Evolutionary conservation across 2,888 invertebrate species (phyloP).

Genomic region (Lithophane semibrunnea): DNA sequence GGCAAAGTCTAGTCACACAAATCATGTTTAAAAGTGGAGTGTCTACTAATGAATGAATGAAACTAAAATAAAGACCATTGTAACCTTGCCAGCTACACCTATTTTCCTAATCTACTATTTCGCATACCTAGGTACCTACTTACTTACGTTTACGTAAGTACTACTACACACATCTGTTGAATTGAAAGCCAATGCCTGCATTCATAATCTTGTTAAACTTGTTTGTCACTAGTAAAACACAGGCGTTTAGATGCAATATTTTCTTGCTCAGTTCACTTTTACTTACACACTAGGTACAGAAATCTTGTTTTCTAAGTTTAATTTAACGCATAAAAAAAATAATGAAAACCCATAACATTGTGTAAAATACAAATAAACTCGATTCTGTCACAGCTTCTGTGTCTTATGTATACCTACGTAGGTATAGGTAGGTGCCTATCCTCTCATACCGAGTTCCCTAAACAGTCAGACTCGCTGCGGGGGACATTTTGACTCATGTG

Average conservation of each 20-base stretch:
- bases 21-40: neutral
- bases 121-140: neutral
- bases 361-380: slow-evolving; percentile 7
- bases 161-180: slow-evolving; percentile 35
- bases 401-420: neutral
- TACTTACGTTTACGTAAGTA: neutral
- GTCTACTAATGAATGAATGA: neutral
- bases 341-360: neutral
- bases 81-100: neutral
- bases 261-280: slow-evolving; percentile 41
- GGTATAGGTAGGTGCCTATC: neutral
- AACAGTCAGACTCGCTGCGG: slow-evolving; percentile 65
- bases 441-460: slow-evolving; percentile 43
- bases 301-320: neutral
- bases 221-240: slow-evolving; percentile 54
- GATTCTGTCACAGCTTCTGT: slow-evolving; percentile 21
- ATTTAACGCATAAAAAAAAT: neutral
- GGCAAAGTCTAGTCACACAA: slow-evolving; percentile 25
- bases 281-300: slow-evolving; percentile 9
- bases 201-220: slow-evolving; percentile 61
- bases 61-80: neutral
- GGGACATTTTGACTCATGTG: slow-evolving; percentile 67
- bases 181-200: slow-evolving; percentile 53
- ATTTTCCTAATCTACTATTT: neutral
- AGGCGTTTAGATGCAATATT: slow-evolving; percentile 38